Conservation (phyloP, 2,888 invertebrate species). For the Melanostoma mellinum region DNA sequence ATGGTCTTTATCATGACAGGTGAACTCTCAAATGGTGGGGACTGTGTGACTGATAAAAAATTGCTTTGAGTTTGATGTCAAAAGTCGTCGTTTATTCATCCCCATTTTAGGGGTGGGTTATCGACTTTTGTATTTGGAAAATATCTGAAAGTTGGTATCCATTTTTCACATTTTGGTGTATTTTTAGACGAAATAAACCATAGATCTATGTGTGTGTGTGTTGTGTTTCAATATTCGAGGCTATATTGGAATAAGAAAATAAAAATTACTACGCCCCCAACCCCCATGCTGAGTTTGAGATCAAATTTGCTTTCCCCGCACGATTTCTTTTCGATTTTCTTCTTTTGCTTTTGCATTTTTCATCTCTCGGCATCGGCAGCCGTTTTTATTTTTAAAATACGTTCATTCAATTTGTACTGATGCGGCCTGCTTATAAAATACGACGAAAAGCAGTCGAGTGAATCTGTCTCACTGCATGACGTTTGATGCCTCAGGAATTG, state of each 20-base stretch:
- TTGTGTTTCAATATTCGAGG: slow-evolving; percentile 22
- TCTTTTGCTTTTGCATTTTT: slow-evolving; percentile 13
- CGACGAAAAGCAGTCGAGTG: slow-evolving; percentile 40
- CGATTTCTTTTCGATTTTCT: slow-evolving; percentile 19
- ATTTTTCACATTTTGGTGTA: slow-evolving; percentile 52
- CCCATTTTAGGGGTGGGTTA: slow-evolving; percentile 38
- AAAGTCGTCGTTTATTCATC: slow-evolving; percentile 24
- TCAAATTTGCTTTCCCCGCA: slow-evolving; percentile 7
- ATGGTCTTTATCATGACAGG: not conserved
- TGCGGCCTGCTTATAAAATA: slow-evolving; percentile 28
- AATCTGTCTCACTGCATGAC: slow-evolving; percentile 45
- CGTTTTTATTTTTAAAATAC: slow-evolving; percentile 38
- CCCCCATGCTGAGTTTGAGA: slow-evolving; percentile 46
- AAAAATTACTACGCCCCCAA: slow-evolving; percentile 52
- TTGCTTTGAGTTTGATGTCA: slow-evolving; percentile 61
- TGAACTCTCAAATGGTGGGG: not conserved
- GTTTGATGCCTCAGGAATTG: slow-evolving; percentile 20
- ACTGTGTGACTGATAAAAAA: not conserved
- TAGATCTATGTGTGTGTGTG: slow-evolving; percentile 42
- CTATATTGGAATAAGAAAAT: slow-evolving; percentile 46
- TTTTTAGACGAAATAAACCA: slow-evolving; percentile 61
- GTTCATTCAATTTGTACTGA: too few species aligned
- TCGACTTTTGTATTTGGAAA: slow-evolving; percentile 32
- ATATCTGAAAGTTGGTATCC: slow-evolving; percentile 25
- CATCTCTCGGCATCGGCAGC: slow-evolving; percentile 13